Base-by-base conservation (phyloP, 2,888 invertebrate species). In the Choreutis nemorana region DNA sequence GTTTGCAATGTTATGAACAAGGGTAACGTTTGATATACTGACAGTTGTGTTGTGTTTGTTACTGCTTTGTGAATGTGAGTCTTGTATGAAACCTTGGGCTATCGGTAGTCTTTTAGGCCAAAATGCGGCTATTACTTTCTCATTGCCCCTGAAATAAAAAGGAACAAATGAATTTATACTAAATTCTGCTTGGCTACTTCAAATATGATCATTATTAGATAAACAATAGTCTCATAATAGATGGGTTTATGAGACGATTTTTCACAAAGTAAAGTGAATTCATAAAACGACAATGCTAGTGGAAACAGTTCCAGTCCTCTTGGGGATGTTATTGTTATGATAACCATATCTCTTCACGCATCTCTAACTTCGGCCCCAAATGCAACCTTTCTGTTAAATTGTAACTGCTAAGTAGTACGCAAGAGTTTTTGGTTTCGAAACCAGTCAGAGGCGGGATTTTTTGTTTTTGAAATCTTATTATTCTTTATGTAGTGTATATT, bases 31-130 rank as follows among this genome's bases (percentile, higher is more conserved):
- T 45, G 26, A 35, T 45, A 34, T 26, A 6, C 18, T 27, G 7
- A n/a, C 20, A 25, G 29, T 22, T 20, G 21, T 31, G 26, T 15
- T 23, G 32, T 34, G 34, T n/a, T n/a, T 15, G 41, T 41, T 16
- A 35, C n/a, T 33, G 39, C 50, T 48, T 34, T 30, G 37, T 14
- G 40, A 37, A 22, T 41, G 37, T 33, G 49, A 45, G 41, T 45
- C 50, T 30, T 49, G 50, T 14, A 41, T 40, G n/a, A 40, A 38
- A 16, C 37, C 36, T 24, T 42, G 26, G 23, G 42, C 39, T 10
- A 37, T 31, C 16, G 45, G 37, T 32, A 49, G 31, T 39, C 43
- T 50, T 42, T 67, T 73, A 44, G 61, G 54, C 56, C 61, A 62
- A 24, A n/a, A n/a, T 41, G 28, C 14, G 50, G 30, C n/a, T 24